A percentile compares a stretch with the other conserved stretches of the same genome.
Evolutionary conservation across 2,888 invertebrate genomes (phyloP).

Genomic region (Caenorhabditis macrosperma): DNA sequence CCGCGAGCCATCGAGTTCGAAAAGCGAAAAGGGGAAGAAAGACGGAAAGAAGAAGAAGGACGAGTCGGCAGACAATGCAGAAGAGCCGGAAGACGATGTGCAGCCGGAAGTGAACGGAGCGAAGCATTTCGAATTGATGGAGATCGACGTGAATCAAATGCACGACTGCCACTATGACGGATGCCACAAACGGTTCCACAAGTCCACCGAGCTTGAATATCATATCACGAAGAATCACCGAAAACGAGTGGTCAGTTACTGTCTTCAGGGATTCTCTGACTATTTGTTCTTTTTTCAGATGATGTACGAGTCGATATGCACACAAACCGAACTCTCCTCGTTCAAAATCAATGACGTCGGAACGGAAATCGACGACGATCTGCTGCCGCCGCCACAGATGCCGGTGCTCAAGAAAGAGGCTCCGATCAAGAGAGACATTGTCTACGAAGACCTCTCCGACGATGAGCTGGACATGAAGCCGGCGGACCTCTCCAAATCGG

Average conservation of each 20-base stretch:
- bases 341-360: background rate
- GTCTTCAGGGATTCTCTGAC: background rate
- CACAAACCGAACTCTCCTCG: conserved; percentile 39
- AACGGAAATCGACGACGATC: conserved; percentile 35
- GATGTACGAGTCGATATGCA: conserved; percentile 48
- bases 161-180: conserved; percentile 52
- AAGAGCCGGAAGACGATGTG: conserved; percentile 7
- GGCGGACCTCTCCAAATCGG: background rate
- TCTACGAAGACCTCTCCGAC: conserved; percentile 47
- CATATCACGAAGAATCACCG: conserved; percentile 50
- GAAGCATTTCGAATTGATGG: conserved; percentile 4
- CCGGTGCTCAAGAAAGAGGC: conserved; percentile 49
- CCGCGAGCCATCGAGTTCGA: conserved; percentile 2
- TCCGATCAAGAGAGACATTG: conserved; percentile 19
- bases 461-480: conserved; percentile 23
- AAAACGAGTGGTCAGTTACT: conserved; percentile 30
- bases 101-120: conserved; percentile 8
- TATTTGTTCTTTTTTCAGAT: conserved; percentile 16
- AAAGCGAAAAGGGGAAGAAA: conserved; percentile 16
- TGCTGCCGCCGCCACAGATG: conserved; percentile 27
- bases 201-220: conserved; percentile 44
- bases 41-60: conserved; percentile 32
- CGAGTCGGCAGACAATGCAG: conserved; percentile 15
- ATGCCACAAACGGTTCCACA: conserved; percentile 41
- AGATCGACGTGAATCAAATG: conserved; percentile 11